phyloP scores from a whole-genome alignment of 2,888 invertebrate genomes.

The Lasioglossum morio region DNA sequence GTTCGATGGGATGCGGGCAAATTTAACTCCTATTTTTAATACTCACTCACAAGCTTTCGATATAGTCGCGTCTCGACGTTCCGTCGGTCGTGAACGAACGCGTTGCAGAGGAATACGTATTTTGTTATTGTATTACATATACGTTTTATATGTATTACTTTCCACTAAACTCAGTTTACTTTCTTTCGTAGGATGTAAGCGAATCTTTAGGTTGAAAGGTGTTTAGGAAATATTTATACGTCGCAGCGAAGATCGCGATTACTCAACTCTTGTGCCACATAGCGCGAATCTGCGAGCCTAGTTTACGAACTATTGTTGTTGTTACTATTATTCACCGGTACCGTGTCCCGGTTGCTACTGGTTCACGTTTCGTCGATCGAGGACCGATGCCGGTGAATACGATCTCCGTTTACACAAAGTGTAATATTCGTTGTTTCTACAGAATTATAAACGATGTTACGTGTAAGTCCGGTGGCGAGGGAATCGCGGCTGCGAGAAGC shows the following conservation, averaged over 20 bases:
- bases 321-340: conserved; percentile 45
- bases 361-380: conserved; percentile 22
- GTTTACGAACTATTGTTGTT: conserved; percentile 27
- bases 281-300: conserved; percentile 23
- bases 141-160: conserved; percentile 47
- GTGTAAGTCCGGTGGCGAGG: conserved; percentile 3
- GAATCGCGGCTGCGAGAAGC: not conserved
- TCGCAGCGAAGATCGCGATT: not conserved
- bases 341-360: conserved; percentile 11
- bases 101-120: conserved; percentile 10
- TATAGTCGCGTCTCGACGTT: conserved; percentile 5
- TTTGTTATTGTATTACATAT: conserved; percentile 19
- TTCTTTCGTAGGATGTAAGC: conserved; percentile 34
- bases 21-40: conserved; percentile 30
- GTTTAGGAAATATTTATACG: conserved; percentile 23
- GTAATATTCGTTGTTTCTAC: conserved; percentile 38
- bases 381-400: conserved; percentile 40
- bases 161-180: conserved; percentile 27
- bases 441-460: conserved; percentile 25
- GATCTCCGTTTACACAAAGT: conserved; percentile 51
- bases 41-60: conserved; percentile 38
- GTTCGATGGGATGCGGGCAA: not conserved
- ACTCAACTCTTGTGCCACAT: conserved; percentile 45
- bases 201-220: conserved; percentile 18
- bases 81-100: not conserved